A percentile compares a stretch with the other conserved stretches of the same genome.
These are phyloP conservation scores for Asarcornis scutulata DNA, from an alignment of 2,113 vertebrate species.

Conservation along the genomic window DNA sequence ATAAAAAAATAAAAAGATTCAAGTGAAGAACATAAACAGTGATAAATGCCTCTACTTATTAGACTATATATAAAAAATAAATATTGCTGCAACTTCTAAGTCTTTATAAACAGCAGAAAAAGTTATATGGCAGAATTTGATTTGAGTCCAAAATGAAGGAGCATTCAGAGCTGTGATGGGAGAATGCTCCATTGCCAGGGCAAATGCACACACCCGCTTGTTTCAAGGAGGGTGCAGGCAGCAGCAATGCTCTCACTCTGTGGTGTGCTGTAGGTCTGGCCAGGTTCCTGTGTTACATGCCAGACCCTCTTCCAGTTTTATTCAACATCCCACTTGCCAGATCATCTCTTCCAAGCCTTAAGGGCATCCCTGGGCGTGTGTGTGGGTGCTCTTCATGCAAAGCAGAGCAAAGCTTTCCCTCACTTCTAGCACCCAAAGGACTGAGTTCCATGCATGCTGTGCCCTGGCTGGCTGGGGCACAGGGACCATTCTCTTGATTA, in stretches of 20 bases:
- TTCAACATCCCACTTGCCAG: not conserved
- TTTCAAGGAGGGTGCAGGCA: not conserved
- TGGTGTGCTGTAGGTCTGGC: not conserved
- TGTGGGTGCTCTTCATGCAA: not conserved
- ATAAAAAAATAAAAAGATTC: not conserved
- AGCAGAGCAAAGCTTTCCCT: not conserved
- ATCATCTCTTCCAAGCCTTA: not conserved
- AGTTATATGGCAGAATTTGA: not conserved
- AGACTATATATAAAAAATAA: not conserved
- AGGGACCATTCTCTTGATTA: fast-evolving
- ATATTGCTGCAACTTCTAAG: not conserved
- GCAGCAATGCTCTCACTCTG: not conserved
- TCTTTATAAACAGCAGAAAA: not conserved
- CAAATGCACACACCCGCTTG: fast-evolving
- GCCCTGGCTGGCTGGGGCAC: not conserved
- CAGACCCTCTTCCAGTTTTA: not conserved
- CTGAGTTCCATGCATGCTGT: not conserved
- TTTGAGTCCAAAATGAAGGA: not conserved
- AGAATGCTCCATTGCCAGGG: not conserved
- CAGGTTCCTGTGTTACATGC: not conserved
- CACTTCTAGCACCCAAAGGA: not conserved
- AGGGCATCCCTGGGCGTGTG: not conserved
- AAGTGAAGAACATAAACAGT: not conserved
- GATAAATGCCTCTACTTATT: not conserved
- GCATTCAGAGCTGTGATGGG: not conserved